Evolutionary conservation across 1,140 invertebrate species (phyloP), one percentile per base, ranked within the genome.

Genomic region (Drosophila varians): DNA sequence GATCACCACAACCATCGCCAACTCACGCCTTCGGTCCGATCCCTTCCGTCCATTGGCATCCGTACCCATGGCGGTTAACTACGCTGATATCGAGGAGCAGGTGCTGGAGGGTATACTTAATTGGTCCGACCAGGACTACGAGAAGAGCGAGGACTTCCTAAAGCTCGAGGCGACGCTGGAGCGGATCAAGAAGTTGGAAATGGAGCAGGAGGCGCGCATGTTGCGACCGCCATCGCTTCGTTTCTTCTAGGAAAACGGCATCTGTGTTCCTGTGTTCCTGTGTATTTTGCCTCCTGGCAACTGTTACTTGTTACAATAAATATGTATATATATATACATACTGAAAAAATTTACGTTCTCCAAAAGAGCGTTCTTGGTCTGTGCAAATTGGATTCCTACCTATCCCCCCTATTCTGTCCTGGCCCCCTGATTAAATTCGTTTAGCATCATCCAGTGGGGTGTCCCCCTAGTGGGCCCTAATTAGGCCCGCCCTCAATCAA

Each of bases 401-500:
- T 16, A 34, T 3, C 31, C n/a, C 7, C 31, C 11, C n/a, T n/a
- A n/a, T n/a, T n/a, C n/a, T n/a, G n/a, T n/a, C n/a, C n/a, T n/a
- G n/a, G n/a, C n/a, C n/a, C n/a, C n/a, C n/a, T 45, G 56, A 64
- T 64, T 64, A 64, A 48, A 56, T 61, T 64, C 60, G 56, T 61
- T 64, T 64, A 64, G 58, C 28, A 31, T 31, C 28, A 31, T 31
- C 11, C 28, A 9, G 28, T 31, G 28, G 9, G 28, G 28, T 28
- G 8, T 25, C 23, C 7, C 5, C 9, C 26, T 74, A 65, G 53
- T 77, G 66, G 57, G 38, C 54, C 28, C 75, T 76, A 86, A 86
- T 87, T 84, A 86, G 54, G 56, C 56, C 62, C 57, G 72, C 68
- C 76, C 58, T 80, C 77, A 80, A 80, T 76, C 76, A 84, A 80